These are phyloP conservation scores for Endomychus coccineus DNA, from an alignment of 2,888 invertebrate genomes.

Conservation along the genomic window DNA sequence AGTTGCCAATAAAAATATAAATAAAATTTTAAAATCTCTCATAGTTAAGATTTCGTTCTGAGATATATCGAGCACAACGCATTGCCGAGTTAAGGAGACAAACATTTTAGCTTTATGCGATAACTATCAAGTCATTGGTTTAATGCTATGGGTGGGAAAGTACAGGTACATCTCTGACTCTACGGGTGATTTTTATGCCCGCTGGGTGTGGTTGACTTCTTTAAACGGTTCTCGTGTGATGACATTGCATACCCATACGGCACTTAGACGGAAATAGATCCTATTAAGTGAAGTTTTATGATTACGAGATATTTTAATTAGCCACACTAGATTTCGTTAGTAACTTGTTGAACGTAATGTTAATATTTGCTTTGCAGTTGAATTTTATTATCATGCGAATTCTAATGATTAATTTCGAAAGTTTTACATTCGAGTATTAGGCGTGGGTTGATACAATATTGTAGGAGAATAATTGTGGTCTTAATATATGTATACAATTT, in stretches of 20 bases:
- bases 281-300: too few relatives aligned
- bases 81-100: conserved; percentile 16
- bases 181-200: conserved; percentile 14
- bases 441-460: too few relatives aligned
- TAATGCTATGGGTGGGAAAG: conserved; percentile 16
- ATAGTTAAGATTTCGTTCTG: conserved; percentile 14
- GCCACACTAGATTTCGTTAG: too few relatives aligned
- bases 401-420: too few relatives aligned
- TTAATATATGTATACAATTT: too few relatives aligned
- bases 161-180: conserved; percentile 13
- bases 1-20: conserved; percentile 14
- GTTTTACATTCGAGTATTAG: too few relatives aligned
- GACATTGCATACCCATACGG: conserved; percentile 12
- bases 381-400: too few relatives aligned
- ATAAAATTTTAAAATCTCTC: conserved; percentile 12
- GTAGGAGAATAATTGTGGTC: too few relatives aligned
- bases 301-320: too few relatives aligned
- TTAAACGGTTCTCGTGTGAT: conserved; percentile 14
- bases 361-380: too few relatives aligned
- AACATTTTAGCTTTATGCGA: conserved; percentile 16
- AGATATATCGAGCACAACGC: conserved; percentile 16
- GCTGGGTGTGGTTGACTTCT: conserved; percentile 15
- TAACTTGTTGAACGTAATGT: too few relatives aligned
- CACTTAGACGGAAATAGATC: too few relatives aligned
- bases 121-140: conserved; percentile 15